Conservation (phyloP, 2,797 vertebrate genomes). For the Hypotaenidia okinawae region DNA sequence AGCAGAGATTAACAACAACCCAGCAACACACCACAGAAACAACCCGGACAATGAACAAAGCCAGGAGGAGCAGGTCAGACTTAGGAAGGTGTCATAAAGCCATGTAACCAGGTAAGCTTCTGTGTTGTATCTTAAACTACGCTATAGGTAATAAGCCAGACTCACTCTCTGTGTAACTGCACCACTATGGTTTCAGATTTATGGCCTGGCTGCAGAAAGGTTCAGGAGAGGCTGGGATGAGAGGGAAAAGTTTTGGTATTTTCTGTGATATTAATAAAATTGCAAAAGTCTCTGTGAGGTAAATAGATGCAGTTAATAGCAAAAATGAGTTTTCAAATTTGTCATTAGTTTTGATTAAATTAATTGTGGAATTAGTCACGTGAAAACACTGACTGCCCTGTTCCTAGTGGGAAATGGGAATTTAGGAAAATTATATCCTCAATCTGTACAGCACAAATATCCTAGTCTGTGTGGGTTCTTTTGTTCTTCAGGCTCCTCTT, state of each 20-base stretch:
- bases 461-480: not conserved
- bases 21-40: not conserved
- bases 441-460: not conserved
- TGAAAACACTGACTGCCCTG: not conserved
- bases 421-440: not conserved
- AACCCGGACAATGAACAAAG: slow-evolving; percentile 11
- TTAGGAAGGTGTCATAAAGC: not conserved
- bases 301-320: not conserved
- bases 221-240: slow-evolving; percentile 27
- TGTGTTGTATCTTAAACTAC: not conserved
- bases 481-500: not conserved
- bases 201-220: not conserved
- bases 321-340: not conserved
- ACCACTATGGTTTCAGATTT: not conserved
- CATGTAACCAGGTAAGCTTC: not conserved
- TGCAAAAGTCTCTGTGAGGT: not conserved
- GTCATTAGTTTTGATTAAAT: slow-evolving; percentile 14
- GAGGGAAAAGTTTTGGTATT: not conserved
- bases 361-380: not conserved
- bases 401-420: not conserved
- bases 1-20: not conserved
- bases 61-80: slow-evolving; percentile 22
- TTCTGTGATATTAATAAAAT: not conserved
- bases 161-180: not conserved
- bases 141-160: not conserved